These are phyloP conservation scores for Probosciger aterrimus DNA, from an alignment of 2,113 vertebrate genomes.

Conservation along the genomic window DNA sequence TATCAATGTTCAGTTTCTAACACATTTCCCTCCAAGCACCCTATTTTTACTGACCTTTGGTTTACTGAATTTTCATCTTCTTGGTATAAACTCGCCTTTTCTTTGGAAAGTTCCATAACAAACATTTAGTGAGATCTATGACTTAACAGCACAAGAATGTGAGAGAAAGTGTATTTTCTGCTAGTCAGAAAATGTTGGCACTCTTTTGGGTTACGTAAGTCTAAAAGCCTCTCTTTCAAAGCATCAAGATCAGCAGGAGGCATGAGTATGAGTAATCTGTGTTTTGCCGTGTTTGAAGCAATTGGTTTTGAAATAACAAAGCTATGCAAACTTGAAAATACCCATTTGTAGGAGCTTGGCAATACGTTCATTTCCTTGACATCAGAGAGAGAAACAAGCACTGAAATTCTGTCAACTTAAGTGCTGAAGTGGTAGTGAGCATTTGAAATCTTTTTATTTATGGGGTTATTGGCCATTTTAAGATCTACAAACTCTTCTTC, in stretches of 20 bases:
- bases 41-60: background rate
- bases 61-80: background rate
- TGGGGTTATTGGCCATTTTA: background rate
- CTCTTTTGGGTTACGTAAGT: background rate
- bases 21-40: background rate
- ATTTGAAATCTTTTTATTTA: background rate
- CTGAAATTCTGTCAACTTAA: background rate
- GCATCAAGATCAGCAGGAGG: background rate
- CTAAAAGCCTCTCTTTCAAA: background rate
- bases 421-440: background rate
- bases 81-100: background rate
- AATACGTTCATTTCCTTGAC: background rate
- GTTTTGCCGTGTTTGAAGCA: conserved; percentile 22
- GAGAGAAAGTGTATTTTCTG: background rate
- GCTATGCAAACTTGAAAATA: conserved; percentile 5
- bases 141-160: background rate
- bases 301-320: conserved; percentile 27
- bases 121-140: background rate
- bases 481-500: background rate
- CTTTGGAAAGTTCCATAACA: background rate
- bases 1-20: background rate
- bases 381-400: background rate
- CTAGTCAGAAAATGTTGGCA: background rate
- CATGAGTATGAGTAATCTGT: conserved; percentile 1
- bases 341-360: background rate